Evolutionary conservation across 2,113 vertebrate genomes (phyloP).

Genomic region (Tamias sibiricus): DNA sequence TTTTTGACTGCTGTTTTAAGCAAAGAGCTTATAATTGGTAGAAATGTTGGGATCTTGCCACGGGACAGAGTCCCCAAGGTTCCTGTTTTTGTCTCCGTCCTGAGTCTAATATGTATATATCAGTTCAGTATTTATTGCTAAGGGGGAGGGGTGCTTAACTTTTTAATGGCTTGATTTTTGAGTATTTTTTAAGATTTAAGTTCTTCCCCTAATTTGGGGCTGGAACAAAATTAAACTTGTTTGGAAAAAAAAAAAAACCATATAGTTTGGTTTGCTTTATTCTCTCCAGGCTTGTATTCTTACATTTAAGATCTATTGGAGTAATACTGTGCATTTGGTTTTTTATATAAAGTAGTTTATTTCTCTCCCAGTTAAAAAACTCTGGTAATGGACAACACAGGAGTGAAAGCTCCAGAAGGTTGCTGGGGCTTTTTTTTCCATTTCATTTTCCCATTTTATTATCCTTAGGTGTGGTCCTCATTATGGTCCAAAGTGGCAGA

Average conservation of each 20-base stretch:
- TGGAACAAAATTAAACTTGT: constrained; percentile 76
- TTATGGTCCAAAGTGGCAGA: neutral
- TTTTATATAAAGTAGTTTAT: neutral
- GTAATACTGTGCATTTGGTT: neutral
- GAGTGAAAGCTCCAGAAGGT: neutral
- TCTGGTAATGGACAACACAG: neutral
- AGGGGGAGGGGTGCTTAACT: constrained; percentile 49
- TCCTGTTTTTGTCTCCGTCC: constrained; percentile 57
- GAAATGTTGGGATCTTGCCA: constrained; percentile 35
- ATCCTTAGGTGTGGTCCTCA: neutral
- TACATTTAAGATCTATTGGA: constrained; percentile 23
- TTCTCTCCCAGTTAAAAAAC: constrained; percentile 45
- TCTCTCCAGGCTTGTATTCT: constrained; percentile 27
- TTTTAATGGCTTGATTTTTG: constrained; percentile 62
- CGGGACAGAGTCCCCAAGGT: constrained; percentile 5
- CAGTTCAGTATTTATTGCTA: constrained; percentile 80
- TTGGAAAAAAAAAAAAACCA: constrained; percentile 55
- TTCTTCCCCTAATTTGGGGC: constrained; percentile 43
- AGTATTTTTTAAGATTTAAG: constrained; percentile 67
- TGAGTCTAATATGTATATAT: constrained; percentile 76
- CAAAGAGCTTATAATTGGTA: neutral
- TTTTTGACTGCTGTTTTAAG: constrained; percentile 40
- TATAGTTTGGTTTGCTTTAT: constrained; percentile 61
- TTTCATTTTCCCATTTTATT: neutral
- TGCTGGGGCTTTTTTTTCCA: too few species aligned